Evolutionary conservation across 2,888 invertebrate species (phyloP).

Genomic region (Zeuzera pyrina): DNA sequence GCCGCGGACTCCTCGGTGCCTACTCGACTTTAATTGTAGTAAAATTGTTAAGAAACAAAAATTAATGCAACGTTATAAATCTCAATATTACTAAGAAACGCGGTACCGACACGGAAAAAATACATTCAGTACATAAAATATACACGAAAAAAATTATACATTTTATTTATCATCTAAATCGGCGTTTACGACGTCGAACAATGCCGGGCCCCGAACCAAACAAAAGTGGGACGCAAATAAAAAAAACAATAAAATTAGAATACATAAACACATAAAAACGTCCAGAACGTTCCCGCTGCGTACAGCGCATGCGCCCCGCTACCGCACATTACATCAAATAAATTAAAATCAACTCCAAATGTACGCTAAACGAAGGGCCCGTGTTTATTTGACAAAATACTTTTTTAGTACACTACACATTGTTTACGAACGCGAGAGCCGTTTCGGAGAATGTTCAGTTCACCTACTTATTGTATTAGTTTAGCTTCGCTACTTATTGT

Average conservation of each 20-base stretch:
- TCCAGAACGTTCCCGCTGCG: constrained; percentile 52
- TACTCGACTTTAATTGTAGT: too few relatives aligned
- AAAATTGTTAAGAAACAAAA: too few relatives aligned
- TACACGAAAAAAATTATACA: constrained; percentile 34
- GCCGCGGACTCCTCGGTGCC: too few relatives aligned
- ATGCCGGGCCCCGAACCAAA: constrained; percentile 66
- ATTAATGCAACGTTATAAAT: too few relatives aligned
- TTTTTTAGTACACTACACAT: constrained; percentile 20
- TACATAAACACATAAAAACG: constrained; percentile 71
- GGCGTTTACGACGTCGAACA: constrained; percentile 69
- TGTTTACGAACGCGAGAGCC: constrained; percentile 1
- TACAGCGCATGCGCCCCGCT: constrained; percentile 46
- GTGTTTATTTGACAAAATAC: constrained; percentile 31
- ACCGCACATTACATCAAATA: constrained; percentile 47
- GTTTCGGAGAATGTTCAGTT: too few relatives aligned
- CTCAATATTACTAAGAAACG: too few relatives aligned
- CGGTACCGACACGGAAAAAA: constrained; percentile 11
- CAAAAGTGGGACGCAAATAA: constrained; percentile 73
- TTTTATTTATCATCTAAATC: constrained; percentile 73
- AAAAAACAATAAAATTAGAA: constrained; percentile 74
- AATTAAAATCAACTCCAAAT: constrained; percentile 38
- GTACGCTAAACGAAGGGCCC: constrained; percentile 23
- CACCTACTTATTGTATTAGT: too few relatives aligned
- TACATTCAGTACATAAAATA: constrained; percentile 17
- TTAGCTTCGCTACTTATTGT: too few relatives aligned